A percentile compares a stretch with the other conserved stretches of the same genome.
Evolutionary conservation across 2,888 invertebrate species (phyloP).

Genomic region (Agonopterix heracliana): DNA sequence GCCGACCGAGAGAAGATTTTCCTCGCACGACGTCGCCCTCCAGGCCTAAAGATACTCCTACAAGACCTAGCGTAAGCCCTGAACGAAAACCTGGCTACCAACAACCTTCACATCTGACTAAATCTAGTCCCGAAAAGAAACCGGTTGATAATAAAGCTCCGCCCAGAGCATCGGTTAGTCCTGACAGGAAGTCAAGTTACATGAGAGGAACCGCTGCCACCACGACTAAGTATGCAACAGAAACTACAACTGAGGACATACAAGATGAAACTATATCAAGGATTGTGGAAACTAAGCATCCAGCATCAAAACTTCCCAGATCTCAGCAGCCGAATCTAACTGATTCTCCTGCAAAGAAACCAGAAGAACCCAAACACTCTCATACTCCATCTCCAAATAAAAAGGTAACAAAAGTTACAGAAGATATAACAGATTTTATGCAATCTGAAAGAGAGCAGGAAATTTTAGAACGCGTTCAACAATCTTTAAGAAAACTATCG

Average conservation of each 20-base stretch:
- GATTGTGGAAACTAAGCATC: conserved; percentile 7
- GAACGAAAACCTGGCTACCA: conserved; percentile 15
- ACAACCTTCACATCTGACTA: conserved; percentile 3
- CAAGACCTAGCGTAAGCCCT: conserved; percentile 32
- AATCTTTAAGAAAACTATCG: conserved; percentile 56
- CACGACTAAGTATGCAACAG: conserved; percentile 4
- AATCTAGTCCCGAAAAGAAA: conserved; percentile 24
- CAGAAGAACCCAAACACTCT: conserved; percentile 10
- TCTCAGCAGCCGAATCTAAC: not conserved
- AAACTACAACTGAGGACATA: conserved; percentile 3
- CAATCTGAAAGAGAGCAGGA: conserved; percentile 56
- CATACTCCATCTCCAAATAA: conserved; percentile 33
- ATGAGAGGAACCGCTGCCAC: conserved; percentile 43
- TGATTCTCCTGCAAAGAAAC: conserved; percentile 5
- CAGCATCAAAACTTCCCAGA: conserved; percentile 7
- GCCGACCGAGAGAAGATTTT: conserved; percentile 6
- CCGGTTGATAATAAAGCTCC: conserved; percentile 13
- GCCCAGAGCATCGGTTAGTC: conserved; percentile 21
- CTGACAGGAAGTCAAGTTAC: conserved; percentile 40
- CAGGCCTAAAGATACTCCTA: not conserved
- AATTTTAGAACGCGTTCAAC: conserved; percentile 54
- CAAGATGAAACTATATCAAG: not conserved
- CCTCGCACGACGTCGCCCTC: not conserved
- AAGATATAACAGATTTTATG: conserved; percentile 38
- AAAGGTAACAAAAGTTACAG: conserved; percentile 22